Percentiles rank a stretch among this genome's conserved stretches.
Conservation (phyloP, 2,888 invertebrate genomes). For the Aleiodes alternator region DNA sequence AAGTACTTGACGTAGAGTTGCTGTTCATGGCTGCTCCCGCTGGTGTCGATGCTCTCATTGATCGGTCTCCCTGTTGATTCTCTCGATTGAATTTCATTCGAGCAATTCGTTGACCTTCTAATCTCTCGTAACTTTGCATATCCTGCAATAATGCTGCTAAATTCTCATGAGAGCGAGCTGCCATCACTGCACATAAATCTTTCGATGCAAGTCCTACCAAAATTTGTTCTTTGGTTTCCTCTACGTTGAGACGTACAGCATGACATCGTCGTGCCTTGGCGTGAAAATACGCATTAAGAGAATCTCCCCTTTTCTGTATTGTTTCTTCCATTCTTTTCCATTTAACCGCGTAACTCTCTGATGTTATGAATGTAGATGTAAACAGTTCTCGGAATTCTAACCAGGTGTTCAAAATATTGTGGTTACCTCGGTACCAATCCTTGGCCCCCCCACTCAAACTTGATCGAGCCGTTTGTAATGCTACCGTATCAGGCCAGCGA, state of each 20-base stretch:
- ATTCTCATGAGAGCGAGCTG: constrained; percentile 8
- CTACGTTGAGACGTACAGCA: not conserved
- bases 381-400: constrained; percentile 10
- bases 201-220: constrained; percentile 30
- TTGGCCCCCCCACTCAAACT: constrained; percentile 35
- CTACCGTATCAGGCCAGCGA: constrained; percentile 35
- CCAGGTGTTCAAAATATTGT: not conserved
- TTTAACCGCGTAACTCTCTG: constrained; percentile 1
- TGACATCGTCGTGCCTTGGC: constrained; percentile 23
- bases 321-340: constrained; percentile 25
- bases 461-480: constrained; percentile 36
- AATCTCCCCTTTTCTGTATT: constrained; percentile 10
- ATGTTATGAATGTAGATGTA: constrained; percentile 8
- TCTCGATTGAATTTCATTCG: constrained; percentile 28
- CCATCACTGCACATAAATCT: constrained; percentile 34
- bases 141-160: constrained; percentile 19
- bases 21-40: not conserved
- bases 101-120: constrained; percentile 13
- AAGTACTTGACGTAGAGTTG: not conserved
- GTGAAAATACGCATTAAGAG: constrained; percentile 17
- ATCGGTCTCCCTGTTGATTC: not conserved
- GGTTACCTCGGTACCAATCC: constrained; percentile 30
- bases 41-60: not conserved
- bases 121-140: constrained; percentile 8
- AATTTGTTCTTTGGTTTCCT: constrained; percentile 38